Evolutionary conservation across 2,797 vertebrate genomes (phyloP), one percentile per base, ranked within the genome.

Genomic region (Sebastes nivosus): DNA sequence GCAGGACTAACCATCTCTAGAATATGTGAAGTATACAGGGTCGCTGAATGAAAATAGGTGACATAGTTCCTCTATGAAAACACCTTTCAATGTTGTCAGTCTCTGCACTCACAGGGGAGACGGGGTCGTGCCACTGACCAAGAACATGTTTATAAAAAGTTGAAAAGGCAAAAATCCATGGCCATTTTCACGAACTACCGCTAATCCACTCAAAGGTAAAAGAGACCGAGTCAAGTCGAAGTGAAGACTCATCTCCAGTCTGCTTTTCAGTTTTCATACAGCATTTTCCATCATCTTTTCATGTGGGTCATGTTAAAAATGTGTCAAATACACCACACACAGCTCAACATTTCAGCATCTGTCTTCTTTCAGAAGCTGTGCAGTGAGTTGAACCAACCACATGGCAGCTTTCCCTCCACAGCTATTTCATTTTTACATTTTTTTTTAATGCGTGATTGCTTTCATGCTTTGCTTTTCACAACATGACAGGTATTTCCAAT

Each of bases 401-500:
- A 85, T 72, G 59, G 69, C 72, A 67, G 74, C 58, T 30, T 75
- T 79, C 54, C 65, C 14, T 77, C 70, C 52, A 64, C 52, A 34
- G 59, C 55, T 85, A 82, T 84, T 75, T 57, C 18, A 18, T 57
- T 25, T 57, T 55, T 55, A 3, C 0, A 18, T 50, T 18, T 50
- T 9, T 11, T 46, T 46, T 46, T 20, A 18, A 50, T 50, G 7
- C 2, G 18, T 20, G 42, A 50, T 20, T 50, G 16, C 42, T 50
- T 50, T 50, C 42, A 50, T 50, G 42, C 42, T 20, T 50, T 22
- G 52, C 60, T 67, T 83, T 77, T 14, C 32, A 32, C 61, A 42
- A 52, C 75, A 42, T 42, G 42, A 74, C 81, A 88, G 73, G 75
- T 83, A 82, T 86, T 86, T 79, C 68, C 38, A 83, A 69, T 78